Conservation (phyloP, 2,888 invertebrate genomes). For the Eristalis pertinax region DNA sequence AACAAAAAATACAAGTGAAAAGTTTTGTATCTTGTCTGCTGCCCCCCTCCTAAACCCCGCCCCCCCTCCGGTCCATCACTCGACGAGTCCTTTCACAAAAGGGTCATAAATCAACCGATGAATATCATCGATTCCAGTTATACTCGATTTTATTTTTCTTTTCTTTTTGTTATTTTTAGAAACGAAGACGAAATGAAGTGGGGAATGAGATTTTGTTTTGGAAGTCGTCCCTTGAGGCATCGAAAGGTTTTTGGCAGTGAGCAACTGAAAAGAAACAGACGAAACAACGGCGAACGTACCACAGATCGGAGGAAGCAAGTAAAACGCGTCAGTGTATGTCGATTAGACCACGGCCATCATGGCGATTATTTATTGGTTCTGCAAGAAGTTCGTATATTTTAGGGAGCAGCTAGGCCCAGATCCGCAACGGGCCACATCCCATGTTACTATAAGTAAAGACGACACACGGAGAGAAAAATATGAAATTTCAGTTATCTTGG, state of each 20-base stretch:
- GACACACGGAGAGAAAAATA: no score
- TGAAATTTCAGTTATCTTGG: no score
- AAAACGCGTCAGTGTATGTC: not conserved
- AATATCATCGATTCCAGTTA: conserved; percentile 59
- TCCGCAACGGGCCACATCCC: no score
- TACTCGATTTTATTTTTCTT: conserved; percentile 32
- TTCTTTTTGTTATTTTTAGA: conserved; percentile 24
- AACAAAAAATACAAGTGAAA: conserved; percentile 27
- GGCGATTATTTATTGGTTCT: not conserved
- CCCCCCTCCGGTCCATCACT: not conserved
- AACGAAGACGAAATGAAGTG: conserved; percentile 3
- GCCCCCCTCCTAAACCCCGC: not conserved
- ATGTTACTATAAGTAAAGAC: no score
- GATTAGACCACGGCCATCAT: not conserved
- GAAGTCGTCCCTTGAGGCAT: conserved; percentile 4
- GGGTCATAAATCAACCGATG: conserved; percentile 49
- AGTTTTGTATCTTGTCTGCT: not conserved
- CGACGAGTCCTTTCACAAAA: conserved; percentile 20
- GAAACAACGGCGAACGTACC: not conserved
- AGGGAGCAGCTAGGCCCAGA: no score
- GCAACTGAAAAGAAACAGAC: not conserved
- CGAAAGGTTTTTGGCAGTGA: not conserved
- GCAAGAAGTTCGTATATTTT: not conserved
- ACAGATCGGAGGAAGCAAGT: not conserved
- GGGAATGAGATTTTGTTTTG: conserved; percentile 5